Conservation (phyloP, 2,113 vertebrate genomes). For the Theropithecus gelada region DNA sequence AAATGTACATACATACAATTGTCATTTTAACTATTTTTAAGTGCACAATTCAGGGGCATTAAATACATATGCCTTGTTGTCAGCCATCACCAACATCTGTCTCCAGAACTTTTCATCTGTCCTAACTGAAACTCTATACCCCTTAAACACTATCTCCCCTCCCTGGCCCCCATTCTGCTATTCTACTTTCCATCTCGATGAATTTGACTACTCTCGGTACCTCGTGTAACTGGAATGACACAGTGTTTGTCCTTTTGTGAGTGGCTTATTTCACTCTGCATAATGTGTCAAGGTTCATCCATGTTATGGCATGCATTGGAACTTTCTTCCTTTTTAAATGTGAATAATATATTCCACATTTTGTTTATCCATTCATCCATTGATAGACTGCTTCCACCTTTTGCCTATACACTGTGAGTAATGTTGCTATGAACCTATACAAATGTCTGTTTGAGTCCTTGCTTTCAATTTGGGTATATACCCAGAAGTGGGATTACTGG, state of each 20-base stretch:
- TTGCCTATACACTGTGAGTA: not conserved
- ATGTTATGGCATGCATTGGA: not conserved
- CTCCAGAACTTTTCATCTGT: not conserved
- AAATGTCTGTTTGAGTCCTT: not conserved
- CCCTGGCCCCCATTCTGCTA: too few species aligned
- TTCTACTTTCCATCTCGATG: not conserved
- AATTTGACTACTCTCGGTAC: not conserved
- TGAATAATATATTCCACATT: not conserved
- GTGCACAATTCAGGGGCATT: not conserved
- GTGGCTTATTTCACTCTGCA: not conserved
- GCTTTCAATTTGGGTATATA: not conserved
- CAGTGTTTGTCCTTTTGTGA: not conserved
- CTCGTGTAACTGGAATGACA: not conserved
- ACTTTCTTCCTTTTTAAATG: not conserved
- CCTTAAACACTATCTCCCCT: too few species aligned
- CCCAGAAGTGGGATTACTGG: not conserved
- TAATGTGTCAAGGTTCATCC: not conserved
- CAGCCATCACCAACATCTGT: rapidly evolving
- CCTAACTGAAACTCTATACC: not conserved
- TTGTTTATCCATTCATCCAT: not conserved
- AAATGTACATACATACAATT: not conserved
- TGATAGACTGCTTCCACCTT: not conserved
- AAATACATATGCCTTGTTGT: not conserved
- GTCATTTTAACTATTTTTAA: not conserved
- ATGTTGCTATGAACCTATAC: not conserved